A percentile compares a stretch with the other conserved stretches of the same genome.
Evolutionary conservation across 2,113 vertebrate genomes (phyloP).

Genomic region (Cercocebus atys): DNA sequence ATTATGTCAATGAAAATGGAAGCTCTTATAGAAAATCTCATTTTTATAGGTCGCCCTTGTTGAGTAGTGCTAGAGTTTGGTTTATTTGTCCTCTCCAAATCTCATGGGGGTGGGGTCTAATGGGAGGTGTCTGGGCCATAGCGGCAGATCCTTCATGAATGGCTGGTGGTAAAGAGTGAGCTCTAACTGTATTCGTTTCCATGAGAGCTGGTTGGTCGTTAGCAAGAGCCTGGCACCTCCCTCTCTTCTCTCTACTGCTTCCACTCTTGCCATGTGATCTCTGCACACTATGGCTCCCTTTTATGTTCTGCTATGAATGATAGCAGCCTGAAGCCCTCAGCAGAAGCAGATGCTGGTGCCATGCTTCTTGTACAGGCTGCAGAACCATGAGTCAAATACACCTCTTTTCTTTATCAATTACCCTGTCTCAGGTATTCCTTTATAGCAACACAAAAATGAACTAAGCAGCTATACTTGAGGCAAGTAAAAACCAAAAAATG

Average conservation of each 20-base stretch:
- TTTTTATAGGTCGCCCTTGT: neutral
- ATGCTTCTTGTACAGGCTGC: neutral
- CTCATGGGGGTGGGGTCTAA: neutral
- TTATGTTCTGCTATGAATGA: neutral
- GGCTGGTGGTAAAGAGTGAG: too few relatives aligned
- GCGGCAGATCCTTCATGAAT: neutral
- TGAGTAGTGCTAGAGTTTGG: neutral
- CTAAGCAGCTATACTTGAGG: neutral
- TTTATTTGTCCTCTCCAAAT: neutral
- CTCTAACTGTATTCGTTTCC: too few relatives aligned
- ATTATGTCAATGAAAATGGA: neutral
- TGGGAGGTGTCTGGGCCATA: neutral
- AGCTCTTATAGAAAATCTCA: neutral
- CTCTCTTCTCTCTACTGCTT: neutral
- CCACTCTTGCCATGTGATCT: neutral
- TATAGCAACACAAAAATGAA: neutral
- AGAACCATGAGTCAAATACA: neutral
- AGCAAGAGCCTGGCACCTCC: neutral
- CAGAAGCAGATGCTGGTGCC: neutral
- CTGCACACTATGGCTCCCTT: neutral
- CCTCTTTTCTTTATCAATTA: neutral
- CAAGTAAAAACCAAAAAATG: neutral
- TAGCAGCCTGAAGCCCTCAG: neutral
- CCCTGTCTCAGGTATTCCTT: neutral
- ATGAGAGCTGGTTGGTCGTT: neutral